Evolutionary conservation across 2,113 vertebrate genomes (phyloP).

Genomic region (Lepus europaeus): DNA sequence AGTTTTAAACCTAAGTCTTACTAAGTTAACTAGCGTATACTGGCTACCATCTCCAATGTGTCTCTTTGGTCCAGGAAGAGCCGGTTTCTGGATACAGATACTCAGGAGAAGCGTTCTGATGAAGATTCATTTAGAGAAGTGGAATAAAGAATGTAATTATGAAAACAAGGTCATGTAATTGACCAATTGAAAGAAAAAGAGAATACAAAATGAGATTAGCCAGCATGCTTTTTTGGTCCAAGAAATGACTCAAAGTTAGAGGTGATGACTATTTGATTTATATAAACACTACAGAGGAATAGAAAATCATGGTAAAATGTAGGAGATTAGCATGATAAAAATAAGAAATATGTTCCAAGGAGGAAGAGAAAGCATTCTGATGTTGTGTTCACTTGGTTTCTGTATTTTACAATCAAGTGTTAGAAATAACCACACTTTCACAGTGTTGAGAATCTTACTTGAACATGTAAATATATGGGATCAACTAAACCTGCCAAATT

Average conservation of each 20-base stretch:
- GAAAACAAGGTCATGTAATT: background rate
- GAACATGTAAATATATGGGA: background rate
- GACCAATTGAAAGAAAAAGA: background rate
- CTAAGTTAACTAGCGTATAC: background rate
- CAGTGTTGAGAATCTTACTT: background rate
- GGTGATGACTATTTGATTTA: background rate
- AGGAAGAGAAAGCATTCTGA: background rate
- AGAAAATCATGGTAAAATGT: background rate
- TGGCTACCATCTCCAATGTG: accelerated
- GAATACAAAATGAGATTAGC: background rate
- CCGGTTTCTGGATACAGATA: background rate
- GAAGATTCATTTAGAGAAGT: background rate
- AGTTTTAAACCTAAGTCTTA: background rate
- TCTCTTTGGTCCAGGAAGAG: accelerated
- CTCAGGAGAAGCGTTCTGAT: background rate
- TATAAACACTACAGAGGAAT: background rate
- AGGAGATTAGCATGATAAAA: background rate
- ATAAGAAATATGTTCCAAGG: background rate
- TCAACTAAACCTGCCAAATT: background rate
- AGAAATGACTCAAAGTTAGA: constrained; percentile 1
- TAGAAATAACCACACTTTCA: background rate
- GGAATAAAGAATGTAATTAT: background rate
- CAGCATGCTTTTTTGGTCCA: background rate
- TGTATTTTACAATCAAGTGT: constrained; percentile 10
- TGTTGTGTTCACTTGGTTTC: background rate